Percentiles rank a stretch among this genome's conserved stretches.
Conservation (phyloP, 1,140 invertebrate genomes). For the Cyclargus thomasi region DNA sequence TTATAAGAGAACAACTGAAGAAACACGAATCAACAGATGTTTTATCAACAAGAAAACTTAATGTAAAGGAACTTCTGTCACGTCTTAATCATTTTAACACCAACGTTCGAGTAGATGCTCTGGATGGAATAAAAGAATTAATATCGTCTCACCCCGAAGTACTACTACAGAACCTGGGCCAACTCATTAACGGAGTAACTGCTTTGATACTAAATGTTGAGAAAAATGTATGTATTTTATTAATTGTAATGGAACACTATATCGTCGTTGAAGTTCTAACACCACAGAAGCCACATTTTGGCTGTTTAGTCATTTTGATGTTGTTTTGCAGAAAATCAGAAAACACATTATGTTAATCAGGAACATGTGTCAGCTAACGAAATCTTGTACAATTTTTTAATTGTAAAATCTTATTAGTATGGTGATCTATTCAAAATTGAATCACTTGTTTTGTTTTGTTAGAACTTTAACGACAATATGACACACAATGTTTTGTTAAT, state of each 20-base stretch:
- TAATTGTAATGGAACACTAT: not conserved
- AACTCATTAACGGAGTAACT: constrained; percentile 81
- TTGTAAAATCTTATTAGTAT: too few species aligned
- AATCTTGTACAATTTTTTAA: too few species aligned
- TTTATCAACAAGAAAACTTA: constrained; percentile 83
- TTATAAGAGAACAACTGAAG: constrained; percentile 85
- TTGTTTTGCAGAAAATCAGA: too few species aligned
- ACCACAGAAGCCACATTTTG: too few species aligned
- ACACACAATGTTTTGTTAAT: too few species aligned
- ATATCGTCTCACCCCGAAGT: constrained; percentile 75
- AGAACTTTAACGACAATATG: too few species aligned
- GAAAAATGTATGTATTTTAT: constrained; percentile 50
- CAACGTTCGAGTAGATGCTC: constrained; percentile 80
- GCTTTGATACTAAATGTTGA: constrained; percentile 84
- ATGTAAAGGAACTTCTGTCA: constrained; percentile 84
- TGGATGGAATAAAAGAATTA: constrained; percentile 83
- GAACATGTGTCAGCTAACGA: too few species aligned
- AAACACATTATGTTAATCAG: too few species aligned
- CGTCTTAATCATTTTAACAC: constrained; percentile 87
- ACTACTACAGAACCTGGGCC: constrained; percentile 78
- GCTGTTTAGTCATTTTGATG: too few species aligned
- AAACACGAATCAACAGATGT: constrained; percentile 77
- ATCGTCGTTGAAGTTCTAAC: too few species aligned
- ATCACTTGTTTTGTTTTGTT: too few species aligned
- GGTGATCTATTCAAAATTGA: too few species aligned